Evolutionary conservation across 2,888 invertebrate species (phyloP), one percentile per base, ranked within the genome.

Genomic region (Pandemis corylana): DNA sequence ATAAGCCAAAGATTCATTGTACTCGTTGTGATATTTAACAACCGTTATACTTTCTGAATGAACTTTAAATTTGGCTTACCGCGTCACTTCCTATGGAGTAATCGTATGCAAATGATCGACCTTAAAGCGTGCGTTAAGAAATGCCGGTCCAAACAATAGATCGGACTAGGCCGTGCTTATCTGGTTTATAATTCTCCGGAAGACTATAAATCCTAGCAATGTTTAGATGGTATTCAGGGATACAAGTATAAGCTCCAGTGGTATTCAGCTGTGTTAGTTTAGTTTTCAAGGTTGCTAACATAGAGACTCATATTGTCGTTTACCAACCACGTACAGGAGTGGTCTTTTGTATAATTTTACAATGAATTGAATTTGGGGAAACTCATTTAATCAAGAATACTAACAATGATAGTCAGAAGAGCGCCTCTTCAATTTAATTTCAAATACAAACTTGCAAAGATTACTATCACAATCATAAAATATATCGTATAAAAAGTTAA

Each of bases 21-120:
- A 4, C 20, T 7, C 59, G 12, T 28, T 59, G 28, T 28, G 28
- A 59, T 20, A 12, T 59, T 59, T 59, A 20, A 20, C 28, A 28
- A 59, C 28, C 10, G 28, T 59, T 28, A 59, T 12, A 65, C 49
- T 49, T 65, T 65, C 20, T 65, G 28, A 49, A 49, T 49, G 13
- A 49, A 49, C 46, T 20, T 65, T 44, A 28, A 46, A 65, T 63
- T 44, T 49, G 44, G 69, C 66, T 69, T 42, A 61, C 59, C 61
- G 51, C 69, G 65, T 69, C 74, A 74, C 69, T 74, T 74, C 74
- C 63, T 70, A 13, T 70, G 64, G 46, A 51, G 49, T 59, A 74
- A 68, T 36, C 51, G n/a, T 69, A 71, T 67, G 66, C 53, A 62
- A 71, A 75, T 75, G 28, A 64, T 51, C 67, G 15, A 66, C 61